Evolutionary conservation across 2,888 invertebrate species (phyloP).

Genomic region (Amblyjoppa fuscipennis): DNA sequence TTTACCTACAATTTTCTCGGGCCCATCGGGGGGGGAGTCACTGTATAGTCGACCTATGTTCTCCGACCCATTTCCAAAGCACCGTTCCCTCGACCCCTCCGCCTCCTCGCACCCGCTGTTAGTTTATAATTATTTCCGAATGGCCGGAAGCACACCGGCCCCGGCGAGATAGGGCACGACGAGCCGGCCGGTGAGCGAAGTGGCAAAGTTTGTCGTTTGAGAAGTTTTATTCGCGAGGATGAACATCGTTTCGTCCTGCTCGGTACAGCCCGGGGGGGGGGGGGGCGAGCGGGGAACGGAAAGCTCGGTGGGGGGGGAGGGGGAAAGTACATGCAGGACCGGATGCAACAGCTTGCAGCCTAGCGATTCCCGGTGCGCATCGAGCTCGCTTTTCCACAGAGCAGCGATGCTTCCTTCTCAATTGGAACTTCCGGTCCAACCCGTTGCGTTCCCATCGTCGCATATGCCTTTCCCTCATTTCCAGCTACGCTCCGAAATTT

Average conservation of each 20-base stretch:
- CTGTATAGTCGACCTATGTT: constrained; percentile 49
- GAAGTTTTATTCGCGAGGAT: constrained; percentile 62
- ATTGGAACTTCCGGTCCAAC: constrained; percentile 68
- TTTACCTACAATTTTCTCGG: neutral
- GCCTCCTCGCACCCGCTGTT: constrained; percentile 49
- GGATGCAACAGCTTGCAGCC: constrained; percentile 83
- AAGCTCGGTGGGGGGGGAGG: neutral
- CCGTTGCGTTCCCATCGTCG: constrained; percentile 35
- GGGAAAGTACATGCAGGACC: constrained; percentile 69
- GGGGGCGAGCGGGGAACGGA: neutral
- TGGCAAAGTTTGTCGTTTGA: constrained; percentile 64
- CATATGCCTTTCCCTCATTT: neutral
- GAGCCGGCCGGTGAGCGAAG: constrained; percentile 5
- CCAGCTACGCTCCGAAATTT: constrained; percentile 14
- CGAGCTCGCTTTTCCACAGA: constrained; percentile 66
- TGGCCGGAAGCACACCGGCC: constrained; percentile 50
- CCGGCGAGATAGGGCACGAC: constrained; percentile 28
- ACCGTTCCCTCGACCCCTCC: constrained; percentile 18
- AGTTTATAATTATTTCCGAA: constrained; percentile 66
- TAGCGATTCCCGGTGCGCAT: constrained; percentile 63
- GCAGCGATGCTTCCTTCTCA: constrained; percentile 68
- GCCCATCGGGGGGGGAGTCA: neutral
- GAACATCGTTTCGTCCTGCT: constrained; percentile 53
- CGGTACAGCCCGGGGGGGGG: neutral
- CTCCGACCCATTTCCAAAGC: constrained; percentile 30